A percentile compares a stretch with the other conserved stretches of the same genome.
These are phyloP conservation scores for Catharus ustulatus DNA, from an alignment of 2,797 vertebrate genomes.

Conservation along the genomic window DNA sequence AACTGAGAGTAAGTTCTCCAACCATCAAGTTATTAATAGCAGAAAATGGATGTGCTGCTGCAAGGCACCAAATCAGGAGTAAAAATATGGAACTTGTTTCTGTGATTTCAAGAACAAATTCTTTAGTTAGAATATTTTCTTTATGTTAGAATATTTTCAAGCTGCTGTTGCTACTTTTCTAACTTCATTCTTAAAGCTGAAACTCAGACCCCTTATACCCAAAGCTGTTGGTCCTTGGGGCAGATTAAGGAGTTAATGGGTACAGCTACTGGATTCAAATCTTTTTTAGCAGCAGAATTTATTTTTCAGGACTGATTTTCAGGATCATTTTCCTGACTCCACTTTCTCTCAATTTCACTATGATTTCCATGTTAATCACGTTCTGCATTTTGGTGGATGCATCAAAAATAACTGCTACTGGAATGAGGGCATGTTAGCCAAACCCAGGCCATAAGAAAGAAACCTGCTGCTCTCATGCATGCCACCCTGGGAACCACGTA, in stretches of 20 bases:
- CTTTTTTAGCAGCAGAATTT: background rate
- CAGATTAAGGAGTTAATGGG: background rate
- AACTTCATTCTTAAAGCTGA: background rate
- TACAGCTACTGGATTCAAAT: background rate
- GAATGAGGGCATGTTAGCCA: background rate
- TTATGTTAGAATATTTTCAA: conserved; percentile 28
- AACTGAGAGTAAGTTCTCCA: conserved; percentile 49
- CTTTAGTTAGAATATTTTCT: conserved; percentile 30
- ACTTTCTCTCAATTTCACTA: background rate
- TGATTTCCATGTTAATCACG: background rate
- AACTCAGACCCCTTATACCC: background rate
- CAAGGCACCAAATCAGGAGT: conserved; percentile 59
- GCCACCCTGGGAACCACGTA: background rate
- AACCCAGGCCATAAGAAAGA: background rate
- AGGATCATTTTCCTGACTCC: background rate
- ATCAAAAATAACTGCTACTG: background rate
- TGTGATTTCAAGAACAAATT: conserved; percentile 28
- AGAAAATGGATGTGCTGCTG: conserved; percentile 59
- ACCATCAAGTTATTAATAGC: conserved; percentile 58
- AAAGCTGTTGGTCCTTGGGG: background rate
- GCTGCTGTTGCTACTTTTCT: background rate
- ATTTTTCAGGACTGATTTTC: background rate
- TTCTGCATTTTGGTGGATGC: background rate
- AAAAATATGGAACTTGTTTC: conserved; percentile 35
- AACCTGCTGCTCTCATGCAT: background rate